Evolutionary conservation across 2,113 vertebrate genomes (phyloP), one percentile per base, ranked within the genome.

Genomic region (Spilogale gracilis): DNA sequence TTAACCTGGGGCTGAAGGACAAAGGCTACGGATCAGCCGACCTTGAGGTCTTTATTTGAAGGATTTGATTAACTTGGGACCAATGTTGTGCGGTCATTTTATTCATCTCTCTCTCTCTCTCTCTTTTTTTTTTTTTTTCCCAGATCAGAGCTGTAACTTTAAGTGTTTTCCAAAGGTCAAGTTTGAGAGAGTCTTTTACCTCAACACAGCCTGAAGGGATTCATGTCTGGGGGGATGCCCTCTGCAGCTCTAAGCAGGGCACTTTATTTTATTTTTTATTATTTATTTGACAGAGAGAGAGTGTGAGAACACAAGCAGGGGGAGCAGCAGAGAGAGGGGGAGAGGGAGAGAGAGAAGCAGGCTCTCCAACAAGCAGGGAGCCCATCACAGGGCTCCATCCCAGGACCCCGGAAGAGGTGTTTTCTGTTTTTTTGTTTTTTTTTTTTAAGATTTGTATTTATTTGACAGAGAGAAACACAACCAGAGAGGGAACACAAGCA

Each of bases 141-240:
- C 56, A 91, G 58, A 76, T 58, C 50, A 90, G 56, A 96, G 82
- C 67, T 67, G 5, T 74, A 73, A 67, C 87, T 3, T 1, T 61
- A 80, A 92, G 11, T 52, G 45, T 78, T 85, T 89, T 91, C 60
- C 71, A 95, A 78, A 95, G 92, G 94, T 95, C 89, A 95, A 82
- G 81, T 93, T 32, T 27, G 76, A 96, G 81, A 73, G 23, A 81
- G 23, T 65, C 0, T 21, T 27, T 27, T 73, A 38, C 73, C n/a
- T 78, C 58, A 32, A 13, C n/a, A 25, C 32, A 91, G 56, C 48
- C 5, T 1, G 17, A 86, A 79, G 79, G 38, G 81, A 82, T 38
- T 84, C 63, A 11, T 0, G 5, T 65, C 9, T 0, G 0, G 38
- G 61, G 63, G 61, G 32, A 23, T 11, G 27, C 10, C 3, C 38